Conservation (phyloP, 2,797 vertebrate species). For the Smutsia temminckii region DNA sequence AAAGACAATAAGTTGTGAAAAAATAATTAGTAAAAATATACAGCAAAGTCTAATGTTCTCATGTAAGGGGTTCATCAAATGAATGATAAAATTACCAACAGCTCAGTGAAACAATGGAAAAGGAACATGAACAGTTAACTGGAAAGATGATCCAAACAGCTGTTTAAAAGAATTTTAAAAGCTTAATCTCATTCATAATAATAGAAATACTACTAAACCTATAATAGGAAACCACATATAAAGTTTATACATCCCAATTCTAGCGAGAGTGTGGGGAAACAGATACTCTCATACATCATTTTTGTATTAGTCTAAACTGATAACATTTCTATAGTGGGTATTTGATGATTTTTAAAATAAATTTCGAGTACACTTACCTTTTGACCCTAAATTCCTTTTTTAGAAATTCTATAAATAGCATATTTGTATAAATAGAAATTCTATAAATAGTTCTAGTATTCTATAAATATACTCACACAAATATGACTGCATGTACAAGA, state of each 20-base stretch:
- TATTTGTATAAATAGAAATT: too few relatives aligned
- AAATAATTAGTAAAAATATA: slow-evolving; percentile 33
- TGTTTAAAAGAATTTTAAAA: slow-evolving; percentile 33
- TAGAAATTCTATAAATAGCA: not conserved
- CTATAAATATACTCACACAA: slow-evolving; percentile 13
- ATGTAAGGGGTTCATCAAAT: slow-evolving; percentile 39
- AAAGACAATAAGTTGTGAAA: not conserved
- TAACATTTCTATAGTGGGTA: slow-evolving; percentile 1
- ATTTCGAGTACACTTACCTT: slow-evolving; percentile 25
- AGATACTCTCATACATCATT: not conserved
- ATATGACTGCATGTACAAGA: not conserved
- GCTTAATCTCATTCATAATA: slow-evolving; percentile 43
- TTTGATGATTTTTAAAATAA: slow-evolving; percentile 5
- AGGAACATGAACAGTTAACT: not conserved
- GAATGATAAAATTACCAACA: slow-evolving; percentile 40
- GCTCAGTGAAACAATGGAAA: not conserved
- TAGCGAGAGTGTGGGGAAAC: slow-evolving; percentile 4
- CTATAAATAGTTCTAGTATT: not conserved
- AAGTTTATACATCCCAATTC: not conserved
- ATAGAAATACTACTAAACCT: slow-evolving; percentile 47
- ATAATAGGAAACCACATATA: not conserved
- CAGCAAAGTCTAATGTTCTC: slow-evolving; percentile 17
- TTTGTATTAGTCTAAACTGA: not conserved
- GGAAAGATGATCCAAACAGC: slow-evolving; percentile 30
- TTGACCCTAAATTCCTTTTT: not conserved